phyloP scores from a whole-genome alignment of 1,140 invertebrate species.

The Chymomyza costata region DNA sequence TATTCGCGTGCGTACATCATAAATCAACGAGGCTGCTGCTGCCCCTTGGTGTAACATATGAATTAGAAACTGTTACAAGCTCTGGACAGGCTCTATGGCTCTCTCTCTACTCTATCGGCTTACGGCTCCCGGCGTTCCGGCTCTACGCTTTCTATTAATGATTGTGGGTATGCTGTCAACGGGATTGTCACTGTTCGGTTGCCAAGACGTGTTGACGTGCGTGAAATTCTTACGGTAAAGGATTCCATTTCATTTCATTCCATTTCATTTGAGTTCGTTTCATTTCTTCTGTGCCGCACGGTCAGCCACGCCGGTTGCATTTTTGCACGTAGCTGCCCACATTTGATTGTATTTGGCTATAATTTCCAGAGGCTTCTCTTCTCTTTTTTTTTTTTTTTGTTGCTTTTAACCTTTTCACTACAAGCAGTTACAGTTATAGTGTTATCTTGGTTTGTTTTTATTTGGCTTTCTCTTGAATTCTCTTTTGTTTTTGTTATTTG shows the following conservation, averaged over 20 bases:
- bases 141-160: background rate
- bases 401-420: too few relatives aligned
- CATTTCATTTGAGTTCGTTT: conserved; percentile 33
- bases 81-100: too few relatives aligned
- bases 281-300: conserved; percentile 49
- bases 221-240: conserved; percentile 71
- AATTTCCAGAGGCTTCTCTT: conserved; percentile 40
- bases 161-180: conserved; percentile 43
- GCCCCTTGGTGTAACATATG: conserved; percentile 47
- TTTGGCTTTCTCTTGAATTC: background rate
- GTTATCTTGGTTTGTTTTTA: conserved; percentile 1
- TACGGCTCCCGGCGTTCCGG: background rate
- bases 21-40: conserved; percentile 47
- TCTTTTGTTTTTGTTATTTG: conserved; percentile 9
- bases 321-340: conserved; percentile 41
- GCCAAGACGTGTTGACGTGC: conserved; percentile 65
- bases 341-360: conserved; percentile 35
- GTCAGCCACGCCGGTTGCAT: conserved; percentile 24
- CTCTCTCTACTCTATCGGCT: background rate
- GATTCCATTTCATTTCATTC: conserved; percentile 59
- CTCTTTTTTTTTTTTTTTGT: too few relatives aligned
- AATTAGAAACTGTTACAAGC: conserved; percentile 69
- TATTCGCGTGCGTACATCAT: conserved; percentile 58
- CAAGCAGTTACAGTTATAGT: conserved; percentile 6
- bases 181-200: conserved; percentile 43